These are phyloP conservation scores for Pristionchus exspectatus DNA, from an alignment of 2,888 invertebrate genomes.

Conservation along the genomic window DNA sequence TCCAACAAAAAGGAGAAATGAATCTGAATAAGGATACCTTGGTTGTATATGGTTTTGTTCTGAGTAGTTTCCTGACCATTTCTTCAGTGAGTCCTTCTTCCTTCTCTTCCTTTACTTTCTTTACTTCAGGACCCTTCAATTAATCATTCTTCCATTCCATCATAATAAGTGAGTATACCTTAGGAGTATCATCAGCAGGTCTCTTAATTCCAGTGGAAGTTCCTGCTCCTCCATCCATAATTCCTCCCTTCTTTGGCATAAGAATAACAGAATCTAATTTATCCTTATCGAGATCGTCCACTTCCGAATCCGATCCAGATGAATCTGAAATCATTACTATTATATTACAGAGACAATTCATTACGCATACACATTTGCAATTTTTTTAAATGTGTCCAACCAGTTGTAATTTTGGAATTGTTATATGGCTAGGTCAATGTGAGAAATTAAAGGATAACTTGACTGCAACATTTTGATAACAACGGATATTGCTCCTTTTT, in stretches of 20 bases:
- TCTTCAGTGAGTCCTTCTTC: constrained; percentile 70
- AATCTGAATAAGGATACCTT: constrained; percentile 85
- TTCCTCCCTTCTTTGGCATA: constrained; percentile 63
- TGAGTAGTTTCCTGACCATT: constrained; percentile 90
- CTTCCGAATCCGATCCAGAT: constrained; percentile 79
- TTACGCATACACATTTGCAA: too few relatives aligned
- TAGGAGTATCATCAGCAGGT: constrained; percentile 49
- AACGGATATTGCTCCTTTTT: background rate
- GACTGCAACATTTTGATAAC: too few relatives aligned
- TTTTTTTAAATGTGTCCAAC: too few relatives aligned
- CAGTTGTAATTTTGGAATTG: too few relatives aligned
- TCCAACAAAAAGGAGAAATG: background rate
- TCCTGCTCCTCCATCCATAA: background rate
- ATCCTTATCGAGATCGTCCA: constrained; percentile 79
- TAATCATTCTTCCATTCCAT: background rate
- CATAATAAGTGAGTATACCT: background rate
- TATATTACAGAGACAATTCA: too few relatives aligned
- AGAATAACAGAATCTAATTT: constrained; percentile 77
- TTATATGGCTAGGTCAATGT: too few relatives aligned
- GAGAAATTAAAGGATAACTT: too few relatives aligned
- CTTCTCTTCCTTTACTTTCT: constrained; percentile 58
- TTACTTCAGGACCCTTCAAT: constrained; percentile 47
- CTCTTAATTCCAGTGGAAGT: constrained; percentile 51
- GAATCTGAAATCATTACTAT: constrained; percentile 64
- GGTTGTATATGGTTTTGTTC: constrained; percentile 97